A percentile compares a stretch with the other conserved stretches of the same genome.
phyloP scores from a whole-genome alignment of 2,888 invertebrate species.

The Erebia ligea region DNA sequence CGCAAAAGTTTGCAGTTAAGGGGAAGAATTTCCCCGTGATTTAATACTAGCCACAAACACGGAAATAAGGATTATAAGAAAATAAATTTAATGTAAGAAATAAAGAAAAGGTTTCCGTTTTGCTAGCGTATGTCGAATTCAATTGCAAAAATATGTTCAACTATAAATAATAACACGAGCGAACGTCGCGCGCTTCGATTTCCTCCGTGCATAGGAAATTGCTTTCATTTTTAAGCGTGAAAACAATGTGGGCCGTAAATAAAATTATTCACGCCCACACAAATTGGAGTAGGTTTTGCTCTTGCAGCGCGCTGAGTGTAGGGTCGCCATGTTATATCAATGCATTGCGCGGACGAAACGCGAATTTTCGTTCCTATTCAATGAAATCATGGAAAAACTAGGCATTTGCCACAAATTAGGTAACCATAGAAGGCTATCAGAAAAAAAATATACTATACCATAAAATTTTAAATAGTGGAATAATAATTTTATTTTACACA shows the following conservation, averaged over 20 bases:
- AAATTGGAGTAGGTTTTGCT: slow-evolving; percentile 42
- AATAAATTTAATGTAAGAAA: neutral
- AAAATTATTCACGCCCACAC: slow-evolving; percentile 49
- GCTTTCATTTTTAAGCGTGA: slow-evolving; percentile 57
- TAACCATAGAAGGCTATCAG: too few species aligned
- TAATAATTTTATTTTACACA: too few species aligned
- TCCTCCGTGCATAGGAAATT: slow-evolving; percentile 56
- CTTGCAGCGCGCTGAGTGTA: slow-evolving; percentile 33
- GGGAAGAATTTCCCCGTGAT: too few species aligned
- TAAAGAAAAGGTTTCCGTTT: slow-evolving; percentile 5
- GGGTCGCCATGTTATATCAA: slow-evolving; percentile 2
- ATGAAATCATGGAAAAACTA: too few species aligned
- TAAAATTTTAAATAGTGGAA: too few species aligned
- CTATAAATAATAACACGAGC: slow-evolving; percentile 42
- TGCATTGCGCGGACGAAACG: neutral
- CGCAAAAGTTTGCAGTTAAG: too few species aligned
- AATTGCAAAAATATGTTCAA: slow-evolving; percentile 37
- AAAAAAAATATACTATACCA: too few species aligned
- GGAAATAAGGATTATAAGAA: neutral
- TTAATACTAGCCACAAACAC: neutral
- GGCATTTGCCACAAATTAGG: too few species aligned
- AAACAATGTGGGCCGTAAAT: slow-evolving; percentile 53
- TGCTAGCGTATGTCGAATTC: slow-evolving; percentile 26
- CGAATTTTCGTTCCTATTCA: too few species aligned
- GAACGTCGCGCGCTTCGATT: slow-evolving; percentile 41